phyloP scores from a whole-genome alignment of 1,140 invertebrate genomes.

The Argopecten irradians region DNA sequence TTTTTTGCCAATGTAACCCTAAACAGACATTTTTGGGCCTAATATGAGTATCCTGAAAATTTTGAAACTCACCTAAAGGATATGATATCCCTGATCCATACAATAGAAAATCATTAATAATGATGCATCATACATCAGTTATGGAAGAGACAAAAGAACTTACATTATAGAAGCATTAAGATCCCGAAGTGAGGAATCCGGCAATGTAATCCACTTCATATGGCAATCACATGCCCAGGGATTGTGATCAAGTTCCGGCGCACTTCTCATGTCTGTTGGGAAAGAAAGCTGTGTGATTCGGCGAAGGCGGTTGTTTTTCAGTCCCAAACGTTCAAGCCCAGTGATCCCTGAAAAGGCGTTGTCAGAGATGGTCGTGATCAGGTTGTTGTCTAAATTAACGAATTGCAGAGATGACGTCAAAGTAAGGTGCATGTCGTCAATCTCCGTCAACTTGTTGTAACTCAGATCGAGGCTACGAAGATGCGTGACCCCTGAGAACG shows the following conservation, averaged over 20 bases:
- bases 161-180: background rate
- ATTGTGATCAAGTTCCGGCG: background rate
- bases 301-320: conserved; percentile 11
- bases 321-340: background rate
- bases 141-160: too few species aligned
- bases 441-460: conserved; percentile 16
- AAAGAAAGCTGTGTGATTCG: background rate
- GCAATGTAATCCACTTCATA: background rate
- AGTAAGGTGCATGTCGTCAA: conserved; percentile 24
- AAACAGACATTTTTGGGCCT: too few species aligned
- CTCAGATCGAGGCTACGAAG: conserved; percentile 18
- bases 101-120: too few species aligned
- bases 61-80: too few species aligned
- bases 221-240: conserved; percentile 39
- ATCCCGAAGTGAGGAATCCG: background rate
- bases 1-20: too few species aligned
- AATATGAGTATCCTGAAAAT: too few species aligned
- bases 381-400: background rate
- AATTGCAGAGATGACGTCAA: background rate
- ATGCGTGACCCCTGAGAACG: conserved; percentile 26
- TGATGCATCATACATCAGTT: too few species aligned
- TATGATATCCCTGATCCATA: too few species aligned
- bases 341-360: background rate
- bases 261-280: background rate
- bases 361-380: background rate